A percentile compares a stretch with the other conserved stretches of the same genome.
These are phyloP conservation scores for Gasterosteus aculeatus DNA, from an alignment of 2,113 vertebrate genomes.

Conservation along the genomic window DNA sequence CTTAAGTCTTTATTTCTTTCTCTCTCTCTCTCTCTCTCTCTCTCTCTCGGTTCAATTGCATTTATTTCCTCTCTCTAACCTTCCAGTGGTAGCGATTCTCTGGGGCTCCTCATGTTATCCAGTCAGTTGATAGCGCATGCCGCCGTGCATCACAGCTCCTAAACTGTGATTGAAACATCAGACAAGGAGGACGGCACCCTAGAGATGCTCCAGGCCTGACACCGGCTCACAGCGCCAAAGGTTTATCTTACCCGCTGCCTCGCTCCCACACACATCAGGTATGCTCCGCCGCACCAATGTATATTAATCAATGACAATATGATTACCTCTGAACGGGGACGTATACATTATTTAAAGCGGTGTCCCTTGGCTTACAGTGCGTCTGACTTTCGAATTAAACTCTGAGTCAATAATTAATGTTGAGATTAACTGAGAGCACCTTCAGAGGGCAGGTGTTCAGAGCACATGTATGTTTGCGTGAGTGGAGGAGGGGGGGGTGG, in stretches of 20 bases:
- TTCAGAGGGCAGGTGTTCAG: constrained; percentile 75
- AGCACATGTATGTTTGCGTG: constrained; percentile 46
- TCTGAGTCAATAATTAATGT: constrained; percentile 84
- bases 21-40: constrained; percentile 41
- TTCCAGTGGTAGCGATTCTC: constrained; percentile 52
- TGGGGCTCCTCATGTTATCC: constrained; percentile 72
- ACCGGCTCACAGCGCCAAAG: constrained; percentile 59
- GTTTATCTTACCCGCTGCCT: constrained; percentile 61
- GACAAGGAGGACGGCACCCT: constrained; percentile 69
- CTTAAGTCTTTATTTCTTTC: constrained; percentile 17
- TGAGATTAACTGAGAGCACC: constrained; percentile 78
- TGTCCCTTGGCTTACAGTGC: constrained; percentile 78
- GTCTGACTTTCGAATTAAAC: constrained; percentile 84
- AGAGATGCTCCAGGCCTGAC: constrained; percentile 71
- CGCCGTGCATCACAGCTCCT: constrained; percentile 71
- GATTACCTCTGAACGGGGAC: constrained; percentile 86
- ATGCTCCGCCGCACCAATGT: constrained; percentile 81
- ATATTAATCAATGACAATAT: constrained; percentile 97
- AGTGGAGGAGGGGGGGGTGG: not conserved
- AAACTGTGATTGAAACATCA: constrained; percentile 79
- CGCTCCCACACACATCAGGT: constrained; percentile 76
- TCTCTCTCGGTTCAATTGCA: constrained; percentile 31
- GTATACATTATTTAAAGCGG: constrained; percentile 83
- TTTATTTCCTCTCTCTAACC: constrained; percentile 32
- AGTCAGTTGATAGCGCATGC: constrained; percentile 71